Base-by-base conservation (phyloP, 2,888 invertebrate species). In the Lithophane semibrunnea region DNA sequence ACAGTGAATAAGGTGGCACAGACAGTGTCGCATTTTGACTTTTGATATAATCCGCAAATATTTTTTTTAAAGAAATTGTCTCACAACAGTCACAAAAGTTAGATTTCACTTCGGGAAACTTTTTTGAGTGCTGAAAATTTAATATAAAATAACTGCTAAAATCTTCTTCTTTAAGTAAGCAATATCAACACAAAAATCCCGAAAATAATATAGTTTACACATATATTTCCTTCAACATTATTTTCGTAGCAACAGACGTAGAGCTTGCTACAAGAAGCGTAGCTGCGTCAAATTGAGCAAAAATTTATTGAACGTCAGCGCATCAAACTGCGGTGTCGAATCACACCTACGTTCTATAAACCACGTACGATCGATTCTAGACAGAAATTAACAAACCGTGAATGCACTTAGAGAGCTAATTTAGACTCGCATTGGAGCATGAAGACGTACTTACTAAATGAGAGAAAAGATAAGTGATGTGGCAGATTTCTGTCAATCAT, bases 221-320 rank as follows among this genome's bases (percentile, higher is more conserved):
- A 29, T 29, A 29, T 29, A 29, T 29, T 29, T 29, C 18, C 16
- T 24, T 24, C 16, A 24, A 13, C 47, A 68, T 29, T 71, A 24
- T 47, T 67, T 70, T 16, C 61, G 56, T 65, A 74, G 58, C 69
- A 52, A 44, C 44, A 12, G 44, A 47, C n/a, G 42, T 64, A 29
- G 42, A 42, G 37, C 49, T 64, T 64, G 74, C 42, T 64, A 81
- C 37, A 42, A 74, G 52, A 64, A 81, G 18, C 56, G 63, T 74
- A 81, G 58, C 49, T 5, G 18, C 16, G 47, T 76, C 72, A 56
- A 76, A 63, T 69, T 52, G 47, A n/a, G 56, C 29, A 69, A 66
- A 81, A 37, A 54, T 70, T 52, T 64, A 82, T 64, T 75, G 60
- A 75, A 85, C 66, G 42, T 76, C 76, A 58, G 73, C 52, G 56